A percentile compares a stretch with the other conserved stretches of the same genome.
These are phyloP conservation scores for Kryptolebias marmoratus DNA, from an alignment of 2,113 vertebrate species.

Conservation along the genomic window DNA sequence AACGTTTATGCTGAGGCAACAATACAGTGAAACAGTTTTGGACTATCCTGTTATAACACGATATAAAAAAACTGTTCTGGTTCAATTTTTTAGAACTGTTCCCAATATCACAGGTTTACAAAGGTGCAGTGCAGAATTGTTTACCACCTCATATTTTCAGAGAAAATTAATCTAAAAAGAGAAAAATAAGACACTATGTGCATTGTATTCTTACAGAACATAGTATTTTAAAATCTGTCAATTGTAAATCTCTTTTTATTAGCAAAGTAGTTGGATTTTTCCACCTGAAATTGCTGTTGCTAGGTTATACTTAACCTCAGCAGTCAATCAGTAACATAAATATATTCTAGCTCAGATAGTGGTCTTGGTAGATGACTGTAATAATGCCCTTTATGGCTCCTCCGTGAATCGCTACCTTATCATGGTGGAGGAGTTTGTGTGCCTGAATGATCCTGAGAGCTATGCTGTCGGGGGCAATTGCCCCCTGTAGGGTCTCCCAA, in stretches of 20 bases:
- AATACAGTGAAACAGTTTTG: conserved; percentile 20
- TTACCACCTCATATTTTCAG: not conserved
- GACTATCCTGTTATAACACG: conserved; percentile 16
- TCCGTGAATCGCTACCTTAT: not conserved
- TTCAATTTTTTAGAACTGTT: conserved; percentile 1
- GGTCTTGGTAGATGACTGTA: not conserved
- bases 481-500: no score
- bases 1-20: conserved; percentile 29
- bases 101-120: not conserved
- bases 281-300: not conserved
- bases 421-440: no score
- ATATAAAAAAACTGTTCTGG: conserved; percentile 17
- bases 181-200: not conserved
- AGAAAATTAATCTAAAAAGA: not conserved
- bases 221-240: not conserved
- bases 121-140: not conserved
- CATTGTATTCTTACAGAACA: not conserved
- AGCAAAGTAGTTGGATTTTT: not conserved
- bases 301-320: not conserved
- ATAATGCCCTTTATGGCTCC: not conserved
- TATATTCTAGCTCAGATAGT: not conserved
- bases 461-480: no score
- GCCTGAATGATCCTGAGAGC: no score
- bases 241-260: not conserved
- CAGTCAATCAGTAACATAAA: not conserved